Conservation (phyloP, 1,140 invertebrate species). For the Orius laevigatus region DNA sequence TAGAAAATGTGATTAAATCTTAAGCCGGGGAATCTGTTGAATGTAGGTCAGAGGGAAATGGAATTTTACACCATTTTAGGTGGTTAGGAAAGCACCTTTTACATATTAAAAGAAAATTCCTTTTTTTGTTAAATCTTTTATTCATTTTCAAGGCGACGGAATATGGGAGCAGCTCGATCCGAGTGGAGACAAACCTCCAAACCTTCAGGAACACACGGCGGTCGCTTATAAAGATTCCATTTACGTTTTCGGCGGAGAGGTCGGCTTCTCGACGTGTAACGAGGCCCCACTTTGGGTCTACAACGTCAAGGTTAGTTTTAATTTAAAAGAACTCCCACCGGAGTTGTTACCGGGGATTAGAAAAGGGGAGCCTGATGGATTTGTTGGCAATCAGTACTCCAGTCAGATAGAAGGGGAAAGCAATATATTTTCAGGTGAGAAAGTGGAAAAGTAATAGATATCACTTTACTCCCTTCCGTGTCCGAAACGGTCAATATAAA, state of each 20-base stretch:
- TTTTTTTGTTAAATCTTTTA: neutral
- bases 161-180: conserved; percentile 52
- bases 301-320: conserved; percentile 45
- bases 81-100: too few species aligned
- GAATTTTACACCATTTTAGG: too few species aligned
- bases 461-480: too few species aligned
- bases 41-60: too few species aligned
- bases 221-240: conserved; percentile 57
- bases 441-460: too few species aligned
- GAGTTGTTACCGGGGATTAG: neutral
- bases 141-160: conserved; percentile 35
- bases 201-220: conserved; percentile 69
- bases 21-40: too few species aligned
- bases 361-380: neutral
- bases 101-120: neutral
- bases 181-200: conserved; percentile 52
- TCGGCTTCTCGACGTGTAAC: conserved; percentile 57
- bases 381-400: too few species aligned
- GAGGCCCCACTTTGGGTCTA: conserved; percentile 82
- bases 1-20: too few species aligned
- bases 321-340: neutral
- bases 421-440: too few species aligned
- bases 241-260: conserved; percentile 76
- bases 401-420: too few species aligned
- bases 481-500: too few species aligned